Evolutionary conservation across 1,140 invertebrate species (phyloP).

Genomic region (Yoshiicerus persimilis): DNA sequence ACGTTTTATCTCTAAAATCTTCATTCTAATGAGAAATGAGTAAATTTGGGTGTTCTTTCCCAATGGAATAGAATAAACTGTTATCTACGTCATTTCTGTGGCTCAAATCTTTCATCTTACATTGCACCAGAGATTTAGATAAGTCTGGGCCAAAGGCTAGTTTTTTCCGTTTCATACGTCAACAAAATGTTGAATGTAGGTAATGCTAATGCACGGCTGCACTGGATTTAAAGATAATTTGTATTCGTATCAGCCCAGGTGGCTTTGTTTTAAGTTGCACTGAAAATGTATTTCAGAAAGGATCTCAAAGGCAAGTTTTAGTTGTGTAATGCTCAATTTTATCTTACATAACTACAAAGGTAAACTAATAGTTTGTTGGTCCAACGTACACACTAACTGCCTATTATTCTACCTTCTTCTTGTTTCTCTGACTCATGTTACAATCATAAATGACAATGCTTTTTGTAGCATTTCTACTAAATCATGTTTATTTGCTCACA

Average conservation of each 20-base stretch:
- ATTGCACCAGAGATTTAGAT: constrained; percentile 14
- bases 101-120: background rate
- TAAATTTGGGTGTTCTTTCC: background rate
- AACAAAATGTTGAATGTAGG: background rate
- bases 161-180: background rate
- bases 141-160: background rate
- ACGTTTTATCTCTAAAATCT: background rate
- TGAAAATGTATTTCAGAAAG: background rate
- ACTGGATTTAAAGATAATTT: background rate
- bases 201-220: background rate
- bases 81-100: no score
- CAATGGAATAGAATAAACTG: background rate
- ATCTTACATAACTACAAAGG: background rate
- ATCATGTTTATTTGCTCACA: constrained; percentile 5
- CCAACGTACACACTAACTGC: background rate
- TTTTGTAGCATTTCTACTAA: background rate
- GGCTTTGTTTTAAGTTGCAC: background rate
- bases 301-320: background rate
- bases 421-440: background rate
- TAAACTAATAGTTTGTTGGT: background rate
- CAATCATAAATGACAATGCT: background rate
- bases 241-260: constrained; percentile 5
- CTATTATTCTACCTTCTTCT: background rate
- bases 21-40: background rate
- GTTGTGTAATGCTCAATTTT: background rate